Percentiles rank a stretch among this genome's conserved stretches.
phyloP scores from a whole-genome alignment of 2,888 invertebrate genomes.

The Hermaeophaga mercurialis region DNA sequence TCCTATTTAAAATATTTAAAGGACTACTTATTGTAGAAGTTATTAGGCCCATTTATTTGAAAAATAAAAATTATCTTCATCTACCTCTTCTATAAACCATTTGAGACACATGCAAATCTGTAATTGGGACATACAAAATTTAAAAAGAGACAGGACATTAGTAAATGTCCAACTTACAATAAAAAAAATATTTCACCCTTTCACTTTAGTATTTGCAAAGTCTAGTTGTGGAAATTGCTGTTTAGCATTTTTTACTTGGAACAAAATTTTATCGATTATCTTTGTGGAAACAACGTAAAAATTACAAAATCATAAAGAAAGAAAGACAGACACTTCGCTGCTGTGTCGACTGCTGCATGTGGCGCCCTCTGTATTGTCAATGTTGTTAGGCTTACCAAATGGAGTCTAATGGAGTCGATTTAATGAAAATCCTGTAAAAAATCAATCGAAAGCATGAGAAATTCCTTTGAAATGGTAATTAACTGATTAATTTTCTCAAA shows the following conservation, averaged over 20 bases:
- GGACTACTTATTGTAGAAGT: too few species aligned
- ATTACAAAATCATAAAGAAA: constrained; percentile 24
- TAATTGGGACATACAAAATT: constrained; percentile 63
- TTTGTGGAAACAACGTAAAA: constrained; percentile 21
- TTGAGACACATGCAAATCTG: constrained; percentile 47
- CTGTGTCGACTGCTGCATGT: constrained; percentile 64
- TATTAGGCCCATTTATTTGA: too few species aligned
- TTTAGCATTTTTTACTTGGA: too few species aligned
- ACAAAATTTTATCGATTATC: constrained; percentile 26
- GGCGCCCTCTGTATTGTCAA: constrained; percentile 84
- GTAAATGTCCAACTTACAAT: constrained; percentile 23
- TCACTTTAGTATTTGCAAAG: too few species aligned
- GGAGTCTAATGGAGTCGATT: constrained; percentile 69
- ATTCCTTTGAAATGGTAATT: constrained; percentile 59
- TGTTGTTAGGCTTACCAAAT: constrained; percentile 70
- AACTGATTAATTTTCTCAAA: constrained; percentile 46
- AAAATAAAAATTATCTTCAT: too few species aligned
- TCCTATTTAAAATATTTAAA: too few species aligned
- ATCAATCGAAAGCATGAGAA: constrained; percentile 57
- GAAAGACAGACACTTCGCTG: constrained; percentile 31
- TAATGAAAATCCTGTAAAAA: constrained; percentile 68
- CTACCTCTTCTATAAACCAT: too few species aligned
- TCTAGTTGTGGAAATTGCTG: too few species aligned
- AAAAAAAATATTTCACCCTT: constrained; percentile 4
- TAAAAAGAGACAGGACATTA: constrained; percentile 52